Evolutionary conservation across 1,140 invertebrate species (phyloP), one percentile per base, ranked within the genome.

Genomic region (Agrilus planipennis): DNA sequence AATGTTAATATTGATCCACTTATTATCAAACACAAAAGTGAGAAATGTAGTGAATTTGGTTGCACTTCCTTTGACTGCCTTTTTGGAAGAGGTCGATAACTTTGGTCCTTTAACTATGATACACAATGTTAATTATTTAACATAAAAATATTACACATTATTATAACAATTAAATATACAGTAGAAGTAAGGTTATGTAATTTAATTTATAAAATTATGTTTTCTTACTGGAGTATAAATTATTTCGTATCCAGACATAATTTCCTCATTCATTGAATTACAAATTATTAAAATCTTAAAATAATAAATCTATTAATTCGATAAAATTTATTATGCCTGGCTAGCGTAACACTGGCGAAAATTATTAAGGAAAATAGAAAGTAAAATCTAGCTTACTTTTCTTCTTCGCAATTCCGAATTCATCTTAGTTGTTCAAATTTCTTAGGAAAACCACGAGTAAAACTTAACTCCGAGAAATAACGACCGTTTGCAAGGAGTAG

Each of bases 1-100:
- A 53, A 19, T 39, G 55, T 59, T 16, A 62, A 43, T 30, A 61
- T 49, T 5, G 54, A 52, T 15, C 51, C 58, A 45, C 60, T 59
- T 20, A 62, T 31, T 19, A 62, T 49, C 38, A 62, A 42, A 46
- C 60, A 62, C 29, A 62, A 30, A 36, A 62, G 45, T 10, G 58
- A 59, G 15, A 47, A 48, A 30, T 55, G 58, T 30, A 62, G 46
- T 3, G 50, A 51, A 12, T 39, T 42, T 5, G 47, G 36, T 31
- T 48, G 39, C 19, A 50, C 46, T n/a, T 52, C 41, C 41, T 53
- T 53, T 20, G 45, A 36, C 38, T 52, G 55, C 40, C 38, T 50
- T 25, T 50, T 52, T 31, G 40, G 43, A 15, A 42, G 17, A 30
- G 44, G 38, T 10, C 39, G 36, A 27, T 48, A 54, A 54, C 53